Evolutionary conservation across 92 coral and sea anemone genomes (phyloP), one percentile per base, ranked within the genome.

Genomic region (Bergia sp.): DNA sequence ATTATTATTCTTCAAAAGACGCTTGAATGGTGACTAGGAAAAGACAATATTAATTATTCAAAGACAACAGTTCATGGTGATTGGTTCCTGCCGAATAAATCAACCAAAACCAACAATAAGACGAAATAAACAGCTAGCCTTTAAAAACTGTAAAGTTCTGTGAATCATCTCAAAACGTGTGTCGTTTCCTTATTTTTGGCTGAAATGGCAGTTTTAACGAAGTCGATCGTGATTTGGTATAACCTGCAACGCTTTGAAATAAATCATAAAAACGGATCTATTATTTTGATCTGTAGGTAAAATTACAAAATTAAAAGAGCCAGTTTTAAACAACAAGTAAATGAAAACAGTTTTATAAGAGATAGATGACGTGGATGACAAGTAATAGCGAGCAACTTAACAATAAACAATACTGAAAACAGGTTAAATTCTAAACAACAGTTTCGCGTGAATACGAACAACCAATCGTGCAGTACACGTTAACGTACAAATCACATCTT

Each of bases 21-120:
- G 90, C 85, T 95, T 95, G 89, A 95, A 95, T 4, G 99, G 98
- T 2, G 99, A 97, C 99, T 97, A 84, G 4, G 85, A 40, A 71
- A 45, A 80, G 58, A 74, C 29, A 29, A 29, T 29, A 29, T 29
- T 43, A 86, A 67, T 50, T 36, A 42, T 37, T 45, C 36, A 69
- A 42, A 44, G 10, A 37, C 38, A 66, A 66, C 45, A 77, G 16
- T 16, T 57, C 18, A 61, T 61, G 4, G 77, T 73, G 77, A 37
- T 15, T 37, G 42, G 7, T 73, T 29, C 29, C 29, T 29, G 29
- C 29, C 29, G 29, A 29, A 29, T 29, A 29, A 29, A 36, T 1
- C 13, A 9, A 37, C 39, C 41, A 37, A 67, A 72, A 36, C 42
- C 13, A 72, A 72, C 29, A 9, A 37, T 37, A 23, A 37, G 5